Base-by-base conservation (phyloP, 2,113 vertebrate species). In the Xenopus borealis region DNA sequence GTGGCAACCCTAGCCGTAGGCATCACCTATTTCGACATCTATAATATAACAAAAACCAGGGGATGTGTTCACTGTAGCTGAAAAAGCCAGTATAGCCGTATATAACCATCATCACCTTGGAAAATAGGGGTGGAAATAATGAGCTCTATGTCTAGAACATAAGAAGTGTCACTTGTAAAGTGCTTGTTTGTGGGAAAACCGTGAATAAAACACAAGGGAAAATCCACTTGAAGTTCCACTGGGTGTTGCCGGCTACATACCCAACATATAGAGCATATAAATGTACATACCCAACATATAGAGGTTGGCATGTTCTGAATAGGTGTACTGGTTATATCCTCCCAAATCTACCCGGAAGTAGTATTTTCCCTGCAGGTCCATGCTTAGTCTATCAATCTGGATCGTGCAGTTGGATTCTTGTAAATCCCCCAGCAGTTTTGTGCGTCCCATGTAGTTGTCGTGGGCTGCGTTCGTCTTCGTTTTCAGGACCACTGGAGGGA, bases 321-420 rank as follows among this genome's bases (percentile, higher is more conserved):
- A 96, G 8, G 93, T 96, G 71, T 94, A 96, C 82, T 95, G 93
- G 81, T 96, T 96, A 79, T 95, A 94, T 76, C 95, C 94, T 0
- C 94, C 95, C 0, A 96, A 87, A 83, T 96, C 95, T 0, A 92
- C 94, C 0, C 95, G 91, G 80, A 96, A 96, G 87, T 94, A 96
- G 77, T 96, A 96, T 85, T 87, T 93, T 69, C 95, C 95, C 0
- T 92, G 89, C 80, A 94, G 91, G 79, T 96, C 94, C 0, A 85
- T 79, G 68, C 90, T 92, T 19, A 96, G 81, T 63, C 83, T 91
- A 79, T 83, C 91, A 73, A 96, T 94, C 74, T 94, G 92, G 50
- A 96, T 84, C 9, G 94, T 94, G 85, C 95, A 96, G 85, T 96
- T 95, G 58, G 91, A 91, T 78, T 92, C 86, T 14, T 86, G 81